Conservation (phyloP, 2,888 invertebrate species). For the Phyto melanocephala region DNA sequence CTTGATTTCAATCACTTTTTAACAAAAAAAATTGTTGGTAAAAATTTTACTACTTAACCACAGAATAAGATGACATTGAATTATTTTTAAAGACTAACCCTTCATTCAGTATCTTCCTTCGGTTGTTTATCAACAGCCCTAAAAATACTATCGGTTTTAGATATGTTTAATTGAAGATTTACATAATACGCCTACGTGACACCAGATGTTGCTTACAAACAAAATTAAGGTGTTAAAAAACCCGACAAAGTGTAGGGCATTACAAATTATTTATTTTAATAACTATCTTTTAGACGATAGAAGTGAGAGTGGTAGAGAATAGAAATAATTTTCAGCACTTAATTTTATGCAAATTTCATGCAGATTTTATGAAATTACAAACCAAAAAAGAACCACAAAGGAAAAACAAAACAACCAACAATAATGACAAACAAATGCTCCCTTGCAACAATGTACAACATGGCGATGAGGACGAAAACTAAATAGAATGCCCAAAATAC, state of each 20-base stretch:
- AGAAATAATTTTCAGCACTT: slow-evolving; percentile 62
- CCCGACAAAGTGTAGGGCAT: slow-evolving; percentile 13
- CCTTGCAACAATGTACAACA: slow-evolving; percentile 3
- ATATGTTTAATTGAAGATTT: no score
- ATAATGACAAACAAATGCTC: slow-evolving; percentile 20
- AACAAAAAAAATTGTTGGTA: no score
- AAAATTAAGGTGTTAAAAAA: no score
- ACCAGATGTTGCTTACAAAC: no score
- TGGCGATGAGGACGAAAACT: background rate
- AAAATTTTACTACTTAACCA: no score
- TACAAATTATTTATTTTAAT: slow-evolving; percentile 41
- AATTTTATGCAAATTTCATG: slow-evolving; percentile 66
- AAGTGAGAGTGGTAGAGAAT: slow-evolving; percentile 42
- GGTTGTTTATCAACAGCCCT: no score
- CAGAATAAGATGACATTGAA: no score
- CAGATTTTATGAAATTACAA: slow-evolving; percentile 60
- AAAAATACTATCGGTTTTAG: no score
- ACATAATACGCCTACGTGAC: no score
- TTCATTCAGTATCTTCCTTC: no score
- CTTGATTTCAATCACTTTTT: no score
- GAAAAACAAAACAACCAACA: background rate
- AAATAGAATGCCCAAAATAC: slow-evolving; percentile 17
- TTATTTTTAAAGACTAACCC: no score
- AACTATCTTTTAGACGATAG: slow-evolving; percentile 5
- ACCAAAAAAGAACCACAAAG: slow-evolving; percentile 7